Conservation (phyloP, 2,888 invertebrate species). For the Auanema sp. region DNA sequence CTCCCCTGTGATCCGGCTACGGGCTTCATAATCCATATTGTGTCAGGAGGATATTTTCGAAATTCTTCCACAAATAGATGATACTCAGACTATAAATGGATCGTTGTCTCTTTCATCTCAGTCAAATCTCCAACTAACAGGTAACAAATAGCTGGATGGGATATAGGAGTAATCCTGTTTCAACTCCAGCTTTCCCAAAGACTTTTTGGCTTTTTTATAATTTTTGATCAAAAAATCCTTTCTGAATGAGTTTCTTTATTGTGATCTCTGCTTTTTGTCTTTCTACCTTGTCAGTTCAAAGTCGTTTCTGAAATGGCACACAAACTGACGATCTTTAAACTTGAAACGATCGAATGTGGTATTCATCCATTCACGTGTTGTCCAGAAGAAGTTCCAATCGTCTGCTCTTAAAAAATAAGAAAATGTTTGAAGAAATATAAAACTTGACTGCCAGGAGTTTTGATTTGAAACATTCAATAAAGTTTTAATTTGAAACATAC, state of each 20-base stretch:
- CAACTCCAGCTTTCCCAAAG: constrained; percentile 11
- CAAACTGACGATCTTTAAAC: constrained; percentile 68
- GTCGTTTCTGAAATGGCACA: constrained; percentile 72
- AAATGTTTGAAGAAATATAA: not conserved
- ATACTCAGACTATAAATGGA: constrained; percentile 70
- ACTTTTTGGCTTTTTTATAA: constrained; percentile 53
- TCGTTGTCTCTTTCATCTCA: too few relatives aligned
- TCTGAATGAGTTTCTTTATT: constrained; percentile 15
- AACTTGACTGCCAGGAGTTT: not conserved
- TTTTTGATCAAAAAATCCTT: constrained; percentile 67
- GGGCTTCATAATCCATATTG: constrained; percentile 74
- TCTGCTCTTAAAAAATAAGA: constrained; percentile 62
- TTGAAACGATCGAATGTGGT: constrained; percentile 67
- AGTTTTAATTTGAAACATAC: constrained; percentile 26
- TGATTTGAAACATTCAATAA: constrained; percentile 5
- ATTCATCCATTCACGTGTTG: constrained; percentile 70
- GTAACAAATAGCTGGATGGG: constrained; percentile 72
- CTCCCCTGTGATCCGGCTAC: constrained; percentile 72
- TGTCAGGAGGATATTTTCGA: constrained; percentile 68
- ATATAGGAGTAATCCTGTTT: constrained; percentile 67
- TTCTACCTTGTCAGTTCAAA: constrained; percentile 71
- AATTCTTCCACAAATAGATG: constrained; percentile 73
- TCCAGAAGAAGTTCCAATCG: constrained; percentile 73
- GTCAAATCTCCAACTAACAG: constrained; percentile 67
- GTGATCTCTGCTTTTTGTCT: constrained; percentile 66